Conservation (phyloP, 2,888 invertebrate species). For the Acheta domesticus region DNA sequence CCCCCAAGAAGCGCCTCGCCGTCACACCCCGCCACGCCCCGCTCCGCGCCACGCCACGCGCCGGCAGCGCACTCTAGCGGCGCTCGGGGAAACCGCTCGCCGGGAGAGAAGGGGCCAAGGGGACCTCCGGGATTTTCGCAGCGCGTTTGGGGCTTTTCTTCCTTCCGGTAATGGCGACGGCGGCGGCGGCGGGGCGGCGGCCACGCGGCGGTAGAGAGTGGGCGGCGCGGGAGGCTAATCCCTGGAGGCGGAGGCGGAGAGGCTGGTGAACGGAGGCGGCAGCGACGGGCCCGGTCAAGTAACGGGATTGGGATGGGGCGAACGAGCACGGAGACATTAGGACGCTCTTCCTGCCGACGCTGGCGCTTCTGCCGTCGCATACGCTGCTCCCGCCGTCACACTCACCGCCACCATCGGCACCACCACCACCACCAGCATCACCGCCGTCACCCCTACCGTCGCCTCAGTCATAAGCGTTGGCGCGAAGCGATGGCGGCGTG, state of each 20-base stretch:
- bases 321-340: neutral
- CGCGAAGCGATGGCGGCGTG: neutral
- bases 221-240: constrained; percentile 23
- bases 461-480: too few relatives aligned
- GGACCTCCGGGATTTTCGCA: constrained; percentile 25
- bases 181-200: constrained; percentile 11
- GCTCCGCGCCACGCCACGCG: too few relatives aligned
- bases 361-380: too few relatives aligned
- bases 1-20: too few relatives aligned
- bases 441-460: too few relatives aligned
- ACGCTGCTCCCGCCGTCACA: too few relatives aligned
- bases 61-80: too few relatives aligned
- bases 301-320: neutral
- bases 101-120: neutral
- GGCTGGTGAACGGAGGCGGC: neutral
- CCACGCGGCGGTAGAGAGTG: constrained; percentile 21
- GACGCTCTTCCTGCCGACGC: neutral
- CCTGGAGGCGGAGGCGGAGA: constrained; percentile 23
- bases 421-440: too few relatives aligned
- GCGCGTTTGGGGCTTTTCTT: constrained; percentile 28
- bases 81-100: neutral
- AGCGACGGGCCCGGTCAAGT: neutral
- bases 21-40: too few relatives aligned
- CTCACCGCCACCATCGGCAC: too few relatives aligned
- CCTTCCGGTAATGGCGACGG: constrained; percentile 24